Percentiles rank a stretch among this genome's conserved stretches.
phyloP scores from a whole-genome alignment of 2,888 invertebrate genomes.

The Spatulosminthurus flaviceps region DNA sequence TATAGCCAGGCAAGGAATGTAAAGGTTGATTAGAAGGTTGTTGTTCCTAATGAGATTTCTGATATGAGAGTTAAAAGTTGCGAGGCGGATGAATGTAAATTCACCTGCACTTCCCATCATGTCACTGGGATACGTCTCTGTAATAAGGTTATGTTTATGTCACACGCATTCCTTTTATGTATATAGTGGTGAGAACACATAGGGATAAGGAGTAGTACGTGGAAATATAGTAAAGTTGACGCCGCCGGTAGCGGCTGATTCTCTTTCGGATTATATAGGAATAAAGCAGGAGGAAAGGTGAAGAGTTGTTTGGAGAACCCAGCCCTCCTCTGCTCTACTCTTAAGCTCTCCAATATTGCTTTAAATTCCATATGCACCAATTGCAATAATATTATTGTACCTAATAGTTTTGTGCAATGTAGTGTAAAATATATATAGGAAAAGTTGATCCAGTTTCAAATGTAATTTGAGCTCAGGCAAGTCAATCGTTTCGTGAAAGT shows the following conservation, averaged over 20 bases:
- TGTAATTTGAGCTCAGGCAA: not conserved
- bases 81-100: not conserved
- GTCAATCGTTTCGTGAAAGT: not conserved
- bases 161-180: slow-evolving; percentile 18
- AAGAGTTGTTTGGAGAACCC: not conserved
- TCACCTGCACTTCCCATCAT: slow-evolving; percentile 18
- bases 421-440: not conserved
- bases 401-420: too few relatives aligned
- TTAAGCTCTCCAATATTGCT: too few relatives aligned
- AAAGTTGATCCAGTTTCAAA: not conserved
- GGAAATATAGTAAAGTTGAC: not conserved
- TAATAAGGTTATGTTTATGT: not conserved
- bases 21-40: slow-evolving; percentile 7
- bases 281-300: not conserved
- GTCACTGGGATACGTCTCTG: not conserved
- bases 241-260: not conserved
- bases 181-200: not conserved
- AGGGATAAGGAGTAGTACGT: not conserved
- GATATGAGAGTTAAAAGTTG: not conserved
- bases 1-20: not conserved
- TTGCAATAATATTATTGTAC: too few relatives aligned
- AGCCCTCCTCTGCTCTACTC: not conserved
- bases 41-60: slow-evolving; percentile 3
- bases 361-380: too few relatives aligned
- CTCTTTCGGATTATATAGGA: not conserved